phyloP scores from a whole-genome alignment of 2,888 invertebrate genomes.

The Drosophila neotestacea region DNA sequence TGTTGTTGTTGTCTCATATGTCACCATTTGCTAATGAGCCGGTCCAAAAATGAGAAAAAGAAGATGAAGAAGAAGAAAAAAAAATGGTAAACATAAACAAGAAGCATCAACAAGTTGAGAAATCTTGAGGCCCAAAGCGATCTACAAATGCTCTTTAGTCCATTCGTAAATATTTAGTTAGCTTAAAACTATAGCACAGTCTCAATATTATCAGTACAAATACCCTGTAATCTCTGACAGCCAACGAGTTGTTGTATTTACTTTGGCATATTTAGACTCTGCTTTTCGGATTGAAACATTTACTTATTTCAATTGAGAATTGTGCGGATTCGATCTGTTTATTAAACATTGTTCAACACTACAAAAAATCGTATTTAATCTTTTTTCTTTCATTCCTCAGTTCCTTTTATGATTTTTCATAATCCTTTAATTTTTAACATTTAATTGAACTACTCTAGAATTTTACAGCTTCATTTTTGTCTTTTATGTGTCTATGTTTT shows the following conservation, averaged over 20 bases:
- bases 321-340: neutral
- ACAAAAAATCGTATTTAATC: no score
- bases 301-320: neutral
- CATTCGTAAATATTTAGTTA: slow-evolving; percentile 42
- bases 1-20: slow-evolving; percentile 49
- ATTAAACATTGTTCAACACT: no score
- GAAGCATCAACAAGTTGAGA: slow-evolving; percentile 50
- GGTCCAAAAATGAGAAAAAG: slow-evolving; percentile 43
- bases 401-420: no score
- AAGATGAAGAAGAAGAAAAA: slow-evolving; percentile 8
- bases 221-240: slow-evolving; percentile 9
- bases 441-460: no score
- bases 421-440: no score
- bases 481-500: no score
- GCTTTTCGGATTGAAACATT: neutral
- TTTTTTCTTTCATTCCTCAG: no score
- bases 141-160: slow-evolving; percentile 40
- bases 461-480: no score
- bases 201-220: slow-evolving; percentile 11
- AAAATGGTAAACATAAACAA: slow-evolving; percentile 38
- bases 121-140: slow-evolving; percentile 20
- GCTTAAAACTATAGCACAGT: slow-evolving; percentile 10
- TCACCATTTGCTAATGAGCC: slow-evolving; percentile 68
- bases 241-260: neutral
- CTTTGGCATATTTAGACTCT: neutral